Evolutionary conservation across 1,140 invertebrate species (phyloP).

Genomic region (Ips nitidus): DNA sequence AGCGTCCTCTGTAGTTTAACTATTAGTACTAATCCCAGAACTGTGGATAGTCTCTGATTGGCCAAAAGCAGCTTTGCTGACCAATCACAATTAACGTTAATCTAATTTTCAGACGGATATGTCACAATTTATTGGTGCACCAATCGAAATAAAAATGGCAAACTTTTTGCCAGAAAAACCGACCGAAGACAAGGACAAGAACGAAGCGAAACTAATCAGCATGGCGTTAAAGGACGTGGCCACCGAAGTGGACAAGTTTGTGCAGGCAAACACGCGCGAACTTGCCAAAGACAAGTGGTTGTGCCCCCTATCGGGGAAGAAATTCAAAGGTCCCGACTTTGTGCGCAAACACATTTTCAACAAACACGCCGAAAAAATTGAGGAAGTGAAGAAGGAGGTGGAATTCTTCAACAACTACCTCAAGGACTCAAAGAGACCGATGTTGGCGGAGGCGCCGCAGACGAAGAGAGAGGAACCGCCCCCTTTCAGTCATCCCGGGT

Average conservation of each 20-base stretch:
- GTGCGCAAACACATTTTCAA: conserved; percentile 98
- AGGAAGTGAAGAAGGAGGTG: conserved; percentile 95
- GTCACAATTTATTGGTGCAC: conserved; percentile 49
- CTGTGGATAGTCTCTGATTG: too few relatives aligned
- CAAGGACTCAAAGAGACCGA: conserved; percentile 90
- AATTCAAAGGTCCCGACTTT: conserved; percentile 98
- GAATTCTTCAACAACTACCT: conserved; percentile 99
- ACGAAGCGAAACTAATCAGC: conserved; percentile 51
- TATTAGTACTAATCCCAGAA: too few relatives aligned
- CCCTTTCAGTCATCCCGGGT: conserved; percentile 56
- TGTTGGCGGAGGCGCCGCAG: conserved; percentile 83
- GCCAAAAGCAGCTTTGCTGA: too few relatives aligned
- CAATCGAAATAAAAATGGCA: conserved; percentile 80
- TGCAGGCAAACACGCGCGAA: conserved; percentile 92
- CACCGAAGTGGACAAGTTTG: conserved; percentile 92
- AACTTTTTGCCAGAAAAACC: conserved; percentile 74
- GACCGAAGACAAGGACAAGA: conserved; percentile 47
- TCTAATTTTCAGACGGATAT: conserved; percentile 45
- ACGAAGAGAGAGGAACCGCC: conserved; percentile 55
- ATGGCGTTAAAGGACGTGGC: conserved; percentile 77
- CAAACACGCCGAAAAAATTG: conserved; percentile 95
- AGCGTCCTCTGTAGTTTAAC: too few relatives aligned
- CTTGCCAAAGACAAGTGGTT: conserved; percentile 97
- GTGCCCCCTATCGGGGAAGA: conserved; percentile 97
- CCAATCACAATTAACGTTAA: not conserved